Base-by-base conservation (phyloP, 2,888 invertebrate genomes). In the Andrena chrysosceles region DNA sequence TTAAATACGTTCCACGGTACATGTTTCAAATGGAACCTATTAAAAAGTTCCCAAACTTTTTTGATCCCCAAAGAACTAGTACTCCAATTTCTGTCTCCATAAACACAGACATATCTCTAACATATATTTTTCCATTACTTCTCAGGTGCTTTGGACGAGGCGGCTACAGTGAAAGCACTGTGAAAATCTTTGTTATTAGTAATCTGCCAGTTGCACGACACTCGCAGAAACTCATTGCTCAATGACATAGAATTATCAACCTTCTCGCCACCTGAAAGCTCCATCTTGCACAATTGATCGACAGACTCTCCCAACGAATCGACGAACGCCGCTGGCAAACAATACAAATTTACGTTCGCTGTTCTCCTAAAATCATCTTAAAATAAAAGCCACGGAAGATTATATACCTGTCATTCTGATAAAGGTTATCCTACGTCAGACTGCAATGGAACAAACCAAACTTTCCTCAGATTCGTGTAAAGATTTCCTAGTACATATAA, bases 181-280 rank as follows among this genome's bases (percentile, higher is more conserved):
- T 71, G 48, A 52, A 91, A 87, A 68, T 75, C 75, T 88, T 90
- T 92, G 29, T 88, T 86, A 71, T 91, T 91, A 49, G 63, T 83
- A 5, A 91, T 88, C 68, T 87, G 77, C 92, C 93, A 93, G 31
- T 92, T 93, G 6, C 90, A 92, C 1, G 87, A 80, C 31, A 90
- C 73, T 66, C 87, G 73, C 29, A 90, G 59, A 52, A 80, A 85
- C 59, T 85, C 82, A 8, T 52, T 72, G 8, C 54, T 59, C 16
- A 67, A 62, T 16, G 26, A 0, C 8, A 20, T 29, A 77, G 66
- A 10, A 31, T 77, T 23, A 16, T 64, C 4, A 64, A 68, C 26
- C 35, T 59, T 26, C 6, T 33, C 31, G 56, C 67, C 20, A n/a
- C 74, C 71, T 29, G 13, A 56, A 52, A 78, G 54, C 59, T 82